These are phyloP conservation scores for Globodera ellingtonae DNA, from an alignment of 1,140 invertebrate genomes.

Conservation along the genomic window DNA sequence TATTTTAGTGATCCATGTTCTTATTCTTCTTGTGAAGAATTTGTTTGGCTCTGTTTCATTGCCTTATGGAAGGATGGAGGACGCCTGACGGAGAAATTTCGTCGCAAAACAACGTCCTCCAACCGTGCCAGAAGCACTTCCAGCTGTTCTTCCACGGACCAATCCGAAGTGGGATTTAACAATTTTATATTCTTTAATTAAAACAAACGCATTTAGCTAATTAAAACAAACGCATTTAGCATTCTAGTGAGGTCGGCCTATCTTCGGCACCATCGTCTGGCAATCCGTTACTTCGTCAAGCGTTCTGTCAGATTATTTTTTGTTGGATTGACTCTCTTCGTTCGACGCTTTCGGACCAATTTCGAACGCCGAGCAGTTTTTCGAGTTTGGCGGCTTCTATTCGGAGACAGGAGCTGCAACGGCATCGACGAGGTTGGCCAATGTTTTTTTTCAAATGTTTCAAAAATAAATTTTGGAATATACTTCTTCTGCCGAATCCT, in stretches of 20 bases:
- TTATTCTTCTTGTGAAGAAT: conserved; percentile 46
- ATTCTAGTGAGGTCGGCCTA: not conserved
- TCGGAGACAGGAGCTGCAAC: not conserved
- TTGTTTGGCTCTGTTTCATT: conserved; percentile 45
- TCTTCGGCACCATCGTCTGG: not conserved
- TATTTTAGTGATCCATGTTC: conserved; percentile 33
- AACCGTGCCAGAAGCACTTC: not conserved
- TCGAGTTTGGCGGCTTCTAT: conserved; percentile 1
- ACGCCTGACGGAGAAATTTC: not conserved
- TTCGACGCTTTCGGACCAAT: conserved; percentile 26
- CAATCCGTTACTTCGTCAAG: conserved; percentile 16
- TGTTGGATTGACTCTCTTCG: conserved; percentile 36
- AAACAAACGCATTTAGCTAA: too few relatives aligned
- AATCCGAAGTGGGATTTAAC: not conserved
- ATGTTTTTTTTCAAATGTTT: not conserved
- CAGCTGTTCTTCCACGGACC: not conserved
- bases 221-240: not conserved
- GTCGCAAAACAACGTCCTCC: not conserved
- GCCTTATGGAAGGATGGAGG: conserved; percentile 40
- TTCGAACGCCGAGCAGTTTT: conserved; percentile 14
- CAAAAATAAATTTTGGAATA: not conserved
- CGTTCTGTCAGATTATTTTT: conserved; percentile 29
- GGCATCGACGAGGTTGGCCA: not conserved
- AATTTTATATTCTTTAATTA: too few relatives aligned
- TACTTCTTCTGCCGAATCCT: conserved; percentile 6